Percentiles rank a stretch among this genome's conserved stretches.
phyloP scores from a whole-genome alignment of 2,113 vertebrate species.

The Aix galericulata region DNA sequence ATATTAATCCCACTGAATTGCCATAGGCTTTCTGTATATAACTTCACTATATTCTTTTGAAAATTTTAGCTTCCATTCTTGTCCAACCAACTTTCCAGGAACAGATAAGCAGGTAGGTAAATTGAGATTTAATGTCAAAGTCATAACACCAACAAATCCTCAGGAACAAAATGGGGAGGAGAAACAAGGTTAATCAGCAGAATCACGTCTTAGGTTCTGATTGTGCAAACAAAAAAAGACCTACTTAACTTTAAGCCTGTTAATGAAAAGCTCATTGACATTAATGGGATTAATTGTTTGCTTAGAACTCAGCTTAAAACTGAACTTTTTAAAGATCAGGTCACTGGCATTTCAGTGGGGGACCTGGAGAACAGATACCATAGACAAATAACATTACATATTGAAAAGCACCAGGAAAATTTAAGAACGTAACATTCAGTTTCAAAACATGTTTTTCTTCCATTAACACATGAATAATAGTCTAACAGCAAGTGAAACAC shows the following conservation, averaged over 20 bases:
- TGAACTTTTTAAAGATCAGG: background rate
- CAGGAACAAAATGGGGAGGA: slow-evolving; percentile 1
- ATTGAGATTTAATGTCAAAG: background rate
- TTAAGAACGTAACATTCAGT: background rate
- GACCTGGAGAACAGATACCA: background rate
- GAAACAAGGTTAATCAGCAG: slow-evolving; percentile 41
- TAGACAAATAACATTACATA: background rate
- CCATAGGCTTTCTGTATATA: background rate
- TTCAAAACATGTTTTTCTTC: background rate
- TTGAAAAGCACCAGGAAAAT: background rate
- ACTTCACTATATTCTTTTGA: background rate
- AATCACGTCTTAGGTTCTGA: background rate
- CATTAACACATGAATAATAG: background rate
- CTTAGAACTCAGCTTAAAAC: slow-evolving; percentile 6
- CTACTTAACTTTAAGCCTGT: slow-evolving; percentile 40
- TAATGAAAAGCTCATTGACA: slow-evolving; percentile 48
- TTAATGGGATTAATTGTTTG: slow-evolving; percentile 8
- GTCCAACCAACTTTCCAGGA: background rate
- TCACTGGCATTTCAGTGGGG: background rate
- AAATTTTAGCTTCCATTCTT: background rate
- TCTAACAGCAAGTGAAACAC: background rate
- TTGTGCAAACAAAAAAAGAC: slow-evolving; percentile 18
- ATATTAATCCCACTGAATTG: background rate
- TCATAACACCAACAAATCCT: background rate
- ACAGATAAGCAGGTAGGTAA: background rate